Conservation (phyloP, 2,888 invertebrate genomes). For the Synergus umbraculus region DNA sequence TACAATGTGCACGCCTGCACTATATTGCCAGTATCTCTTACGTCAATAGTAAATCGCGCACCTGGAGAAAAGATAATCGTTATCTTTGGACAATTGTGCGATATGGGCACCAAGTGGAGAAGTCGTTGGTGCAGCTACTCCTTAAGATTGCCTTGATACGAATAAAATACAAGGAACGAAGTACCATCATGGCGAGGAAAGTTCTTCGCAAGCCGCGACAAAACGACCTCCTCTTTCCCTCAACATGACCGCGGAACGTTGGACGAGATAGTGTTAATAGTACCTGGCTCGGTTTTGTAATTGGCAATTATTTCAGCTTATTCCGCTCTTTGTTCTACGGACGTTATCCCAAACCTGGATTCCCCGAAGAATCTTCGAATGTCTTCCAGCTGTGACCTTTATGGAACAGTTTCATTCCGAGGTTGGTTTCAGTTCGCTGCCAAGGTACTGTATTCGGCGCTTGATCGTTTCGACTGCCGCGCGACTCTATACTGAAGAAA, state of each 20-base stretch:
- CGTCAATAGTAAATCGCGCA: constrained; percentile 35
- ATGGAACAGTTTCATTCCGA: constrained; percentile 55
- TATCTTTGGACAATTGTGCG: constrained; percentile 29
- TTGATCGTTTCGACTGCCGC: not conserved
- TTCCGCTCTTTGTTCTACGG: constrained; percentile 65
- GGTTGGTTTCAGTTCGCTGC: constrained; percentile 46
- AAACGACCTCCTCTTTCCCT: constrained; percentile 44
- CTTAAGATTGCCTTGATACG: constrained; percentile 28
- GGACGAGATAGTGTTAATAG: constrained; percentile 68
- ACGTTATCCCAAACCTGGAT: constrained; percentile 56
- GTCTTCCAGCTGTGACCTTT: constrained; percentile 54
- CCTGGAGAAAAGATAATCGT: constrained; percentile 30
- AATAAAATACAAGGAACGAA: constrained; percentile 37
- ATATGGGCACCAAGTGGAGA: constrained; percentile 32
- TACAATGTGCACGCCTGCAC: not conserved
- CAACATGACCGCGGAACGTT: constrained; percentile 29
- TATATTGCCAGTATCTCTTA: constrained; percentile 26
- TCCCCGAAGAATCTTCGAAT: constrained; percentile 58
- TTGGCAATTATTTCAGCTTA: constrained; percentile 71
- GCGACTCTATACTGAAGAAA: no score
- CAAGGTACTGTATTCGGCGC: constrained; percentile 51
- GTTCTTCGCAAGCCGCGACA: constrained; percentile 43
- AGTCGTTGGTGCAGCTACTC: constrained; percentile 20
- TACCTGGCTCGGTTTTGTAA: constrained; percentile 68
- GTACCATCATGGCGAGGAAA: constrained; percentile 38